phyloP scores from a whole-genome alignment of 2,888 invertebrate species.

The Acleris literana region DNA sequence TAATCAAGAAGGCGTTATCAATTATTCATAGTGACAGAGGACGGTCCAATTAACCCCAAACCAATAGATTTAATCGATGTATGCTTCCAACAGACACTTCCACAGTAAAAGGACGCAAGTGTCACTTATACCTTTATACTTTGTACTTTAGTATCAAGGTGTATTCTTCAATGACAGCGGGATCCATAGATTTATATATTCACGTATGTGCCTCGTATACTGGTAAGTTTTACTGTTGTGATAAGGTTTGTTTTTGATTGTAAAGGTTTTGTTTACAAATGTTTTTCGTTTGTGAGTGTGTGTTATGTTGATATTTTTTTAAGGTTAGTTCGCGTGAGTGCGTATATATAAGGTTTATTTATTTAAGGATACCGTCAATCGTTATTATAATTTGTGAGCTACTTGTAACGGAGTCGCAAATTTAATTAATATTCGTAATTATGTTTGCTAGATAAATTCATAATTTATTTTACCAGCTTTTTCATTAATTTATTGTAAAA shows the following conservation, averaged over 20 bases:
- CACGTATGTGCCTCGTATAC: neutral
- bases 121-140: neutral
- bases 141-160: neutral
- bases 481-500: too few relatives aligned
- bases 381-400: too few relatives aligned
- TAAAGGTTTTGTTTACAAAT: neutral
- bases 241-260: neutral
- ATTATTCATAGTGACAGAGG: constrained; percentile 41
- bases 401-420: too few relatives aligned
- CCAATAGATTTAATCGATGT: constrained; percentile 40
- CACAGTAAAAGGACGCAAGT: constrained; percentile 6
- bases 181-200: neutral
- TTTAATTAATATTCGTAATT: too few relatives aligned
- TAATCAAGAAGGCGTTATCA: constrained; percentile 41
- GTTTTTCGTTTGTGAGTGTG: neutral
- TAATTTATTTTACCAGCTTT: too few relatives aligned
- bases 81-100: constrained; percentile 4
- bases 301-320: constrained; percentile 5
- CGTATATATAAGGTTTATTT: too few relatives aligned
- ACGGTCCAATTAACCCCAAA: constrained; percentile 42
- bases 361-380: too few relatives aligned
- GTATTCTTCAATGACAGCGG: neutral
- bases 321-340: neutral
- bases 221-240: neutral
- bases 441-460: too few relatives aligned